These are phyloP conservation scores for Scyliorhinus canicula DNA, from an alignment of 2,797 vertebrate species.

Conservation along the genomic window DNA sequence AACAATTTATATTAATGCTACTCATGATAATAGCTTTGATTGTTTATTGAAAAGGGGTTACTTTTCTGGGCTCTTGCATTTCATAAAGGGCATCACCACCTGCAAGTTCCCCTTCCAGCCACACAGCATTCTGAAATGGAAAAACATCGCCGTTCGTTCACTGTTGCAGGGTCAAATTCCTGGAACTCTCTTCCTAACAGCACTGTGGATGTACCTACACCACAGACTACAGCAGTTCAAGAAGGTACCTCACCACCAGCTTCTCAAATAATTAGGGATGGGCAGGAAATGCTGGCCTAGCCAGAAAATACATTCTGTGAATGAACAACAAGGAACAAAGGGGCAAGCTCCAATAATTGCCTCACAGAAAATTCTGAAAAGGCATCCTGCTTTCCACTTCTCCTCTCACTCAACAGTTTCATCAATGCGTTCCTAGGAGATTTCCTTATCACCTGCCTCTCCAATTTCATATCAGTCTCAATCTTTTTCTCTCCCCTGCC, in stretches of 20 bases:
- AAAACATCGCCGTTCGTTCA: neutral
- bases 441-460: neutral
- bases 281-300: neutral
- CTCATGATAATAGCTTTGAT: neutral
- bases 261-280: neutral
- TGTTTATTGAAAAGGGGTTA: neutral
- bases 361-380: neutral
- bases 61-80: neutral
- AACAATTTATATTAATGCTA: neutral
- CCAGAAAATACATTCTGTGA: neutral
- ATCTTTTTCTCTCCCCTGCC: neutral
- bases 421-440: neutral
- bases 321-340: neutral
- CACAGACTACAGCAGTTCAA: neutral
- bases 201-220: neutral
- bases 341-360: neutral
- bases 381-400: too few relatives aligned
- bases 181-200: neutral
- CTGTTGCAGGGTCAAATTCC: neutral
- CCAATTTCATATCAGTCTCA: neutral
- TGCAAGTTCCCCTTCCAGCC: neutral
- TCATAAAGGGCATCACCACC: neutral
- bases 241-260: neutral
- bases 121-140: neutral
- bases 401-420: neutral